Base-by-base conservation (phyloP, 2,113 vertebrate species). In the human (Homo sapiens) region DNA sequence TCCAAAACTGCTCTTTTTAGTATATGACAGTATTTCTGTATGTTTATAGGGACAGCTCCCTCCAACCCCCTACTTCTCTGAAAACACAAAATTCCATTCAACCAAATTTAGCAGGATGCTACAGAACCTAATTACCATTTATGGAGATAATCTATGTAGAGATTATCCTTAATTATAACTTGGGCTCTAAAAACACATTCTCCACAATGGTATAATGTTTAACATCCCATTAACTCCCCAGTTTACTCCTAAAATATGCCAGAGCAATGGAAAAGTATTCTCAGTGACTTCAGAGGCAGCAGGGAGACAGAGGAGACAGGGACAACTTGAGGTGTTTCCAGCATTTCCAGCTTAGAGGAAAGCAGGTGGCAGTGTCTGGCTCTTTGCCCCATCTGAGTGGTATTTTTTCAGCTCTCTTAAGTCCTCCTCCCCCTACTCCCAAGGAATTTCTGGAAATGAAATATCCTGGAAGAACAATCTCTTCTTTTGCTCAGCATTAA, bases 151-250 rank as follows among this genome's bases (percentile, higher is more conserved):
- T 86, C 40, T 82, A 50, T 45, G 22, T 45, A 86, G 52, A 88
- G 79, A 43, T 59, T 64, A 27, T 72, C 68, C 57, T 82, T 85
- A 66, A 79, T 70, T 85, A 55, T 73, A 89, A 79, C 9, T 75
- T 68, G 48, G 79, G 57, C 14, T 72, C 45, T 88, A 73, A 95
- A 83, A 93, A 87, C 61, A 89, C 27, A 66, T 90, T 96, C 38
- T 92, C 45, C 35, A 22, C n/a, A 40, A 68, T 45, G 30, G 68
- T 32, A 68, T 22, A 64, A 96, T 90, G 80, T 72, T 93, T 82
- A 89, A 92, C 3, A 73, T 11, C 32, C 81, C 30, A 52, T 52
- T 38, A 38, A 78, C 35, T 35, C 8, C 25, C 20, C 1, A 61
- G 50, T 61, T 96, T 55, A 38, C 59, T 82, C 43, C 52, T 66